phyloP scores from a whole-genome alignment of 1,140 invertebrate genomes.

The Sarcophaga peregrina region DNA sequence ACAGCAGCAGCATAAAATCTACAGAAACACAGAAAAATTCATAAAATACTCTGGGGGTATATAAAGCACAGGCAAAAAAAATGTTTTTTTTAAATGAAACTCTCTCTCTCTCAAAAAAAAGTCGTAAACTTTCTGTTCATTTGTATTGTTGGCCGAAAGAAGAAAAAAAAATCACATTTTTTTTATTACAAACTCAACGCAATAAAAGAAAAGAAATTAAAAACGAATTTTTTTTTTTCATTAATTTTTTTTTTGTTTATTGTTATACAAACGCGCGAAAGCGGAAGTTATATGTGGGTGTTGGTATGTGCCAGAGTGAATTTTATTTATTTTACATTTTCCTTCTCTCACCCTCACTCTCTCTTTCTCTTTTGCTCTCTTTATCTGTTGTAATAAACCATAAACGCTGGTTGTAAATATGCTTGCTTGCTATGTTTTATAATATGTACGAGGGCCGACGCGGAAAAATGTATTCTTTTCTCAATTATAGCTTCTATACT shows the following conservation, averaged over 20 bases:
- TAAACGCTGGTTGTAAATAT: neutral
- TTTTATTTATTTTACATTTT: neutral
- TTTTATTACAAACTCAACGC: no score
- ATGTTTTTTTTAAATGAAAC: neutral
- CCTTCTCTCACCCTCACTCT: no score
- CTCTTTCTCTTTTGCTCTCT: neutral
- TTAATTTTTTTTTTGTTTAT: no score
- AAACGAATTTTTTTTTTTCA: no score
- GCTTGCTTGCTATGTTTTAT: no score
- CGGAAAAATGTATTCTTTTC: no score
- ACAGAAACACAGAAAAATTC: neutral
- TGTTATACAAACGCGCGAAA: neutral
- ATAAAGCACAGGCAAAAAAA: neutral
- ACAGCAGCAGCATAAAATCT: neutral
- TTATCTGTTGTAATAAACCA: neutral
- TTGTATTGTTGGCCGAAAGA: neutral
- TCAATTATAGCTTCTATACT: no score
- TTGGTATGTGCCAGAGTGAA: neutral
- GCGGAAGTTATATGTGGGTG: neutral
- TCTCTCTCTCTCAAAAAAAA: neutral
- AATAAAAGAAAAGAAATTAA: neutral
- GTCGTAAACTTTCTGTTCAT: neutral
- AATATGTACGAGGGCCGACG: no score
- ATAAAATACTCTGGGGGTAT: no score
- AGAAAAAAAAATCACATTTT: neutral